Conservation (phyloP, 2,888 invertebrate genomes). For the Cephonodes hylas region DNA sequence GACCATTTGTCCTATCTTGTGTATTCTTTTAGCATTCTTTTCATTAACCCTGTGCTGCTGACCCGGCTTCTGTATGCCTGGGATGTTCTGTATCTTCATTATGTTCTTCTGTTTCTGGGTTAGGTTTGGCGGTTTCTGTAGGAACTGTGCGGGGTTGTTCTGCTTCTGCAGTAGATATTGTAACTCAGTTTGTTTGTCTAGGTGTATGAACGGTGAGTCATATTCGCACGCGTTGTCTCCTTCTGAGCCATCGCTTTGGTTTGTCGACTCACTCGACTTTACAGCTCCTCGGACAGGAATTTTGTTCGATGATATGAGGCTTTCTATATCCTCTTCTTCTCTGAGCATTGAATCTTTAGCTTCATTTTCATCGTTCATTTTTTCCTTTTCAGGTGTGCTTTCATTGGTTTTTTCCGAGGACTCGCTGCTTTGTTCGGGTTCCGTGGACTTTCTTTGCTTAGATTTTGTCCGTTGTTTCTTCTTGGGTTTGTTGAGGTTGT, state of each 20-base stretch:
- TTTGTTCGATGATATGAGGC: slow-evolving; percentile 75
- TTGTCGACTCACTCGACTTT: slow-evolving; percentile 40
- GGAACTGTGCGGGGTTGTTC: slow-evolving; percentile 74
- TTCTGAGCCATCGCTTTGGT: slow-evolving; percentile 59
- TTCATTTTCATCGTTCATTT: slow-evolving; percentile 22
- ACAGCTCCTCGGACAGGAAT: slow-evolving; percentile 66
- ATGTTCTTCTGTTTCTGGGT: slow-evolving; percentile 66
- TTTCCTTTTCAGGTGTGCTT: slow-evolving; percentile 63
- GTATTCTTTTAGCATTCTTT: slow-evolving; percentile 70
- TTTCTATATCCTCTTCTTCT: slow-evolving; percentile 73
- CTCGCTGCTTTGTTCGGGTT: slow-evolving; percentile 62
- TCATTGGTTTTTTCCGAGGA: slow-evolving; percentile 61
- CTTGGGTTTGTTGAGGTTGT: slow-evolving; percentile 54
- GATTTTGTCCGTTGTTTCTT: slow-evolving; percentile 69
- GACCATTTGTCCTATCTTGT: slow-evolving; percentile 69
- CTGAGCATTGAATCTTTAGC: slow-evolving; percentile 30
- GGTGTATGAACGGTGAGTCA: slow-evolving; percentile 52
- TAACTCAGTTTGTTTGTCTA: slow-evolving; percentile 75
- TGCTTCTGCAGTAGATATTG: slow-evolving; percentile 74
- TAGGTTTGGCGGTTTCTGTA: slow-evolving; percentile 56
- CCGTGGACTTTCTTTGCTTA: slow-evolving; percentile 64
- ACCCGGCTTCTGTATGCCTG: slow-evolving; percentile 61
- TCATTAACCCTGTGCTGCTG: slow-evolving; percentile 65
- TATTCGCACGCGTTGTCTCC: slow-evolving; percentile 51
- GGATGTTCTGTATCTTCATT: slow-evolving; percentile 57